Evolutionary conservation across 2,113 vertebrate genomes (phyloP).

Genomic region (Hippocampus zosterae): DNA sequence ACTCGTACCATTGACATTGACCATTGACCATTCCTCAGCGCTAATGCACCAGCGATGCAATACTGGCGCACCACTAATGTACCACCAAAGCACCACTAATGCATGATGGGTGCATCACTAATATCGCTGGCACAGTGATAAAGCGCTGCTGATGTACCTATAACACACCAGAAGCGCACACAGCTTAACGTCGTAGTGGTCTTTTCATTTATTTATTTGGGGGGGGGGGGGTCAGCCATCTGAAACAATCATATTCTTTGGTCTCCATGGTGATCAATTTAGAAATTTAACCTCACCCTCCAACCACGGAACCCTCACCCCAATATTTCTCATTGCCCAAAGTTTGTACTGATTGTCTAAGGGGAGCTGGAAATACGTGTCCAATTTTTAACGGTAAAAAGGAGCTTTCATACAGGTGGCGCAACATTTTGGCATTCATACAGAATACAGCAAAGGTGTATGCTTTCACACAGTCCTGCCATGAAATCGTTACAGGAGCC

Average conservation of each 20-base stretch:
- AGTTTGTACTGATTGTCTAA: not conserved
- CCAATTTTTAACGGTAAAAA: not conserved
- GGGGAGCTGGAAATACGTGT: not conserved
- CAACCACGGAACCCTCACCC: not conserved
- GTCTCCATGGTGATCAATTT: slow-evolving; percentile 52
- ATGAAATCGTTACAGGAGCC: not conserved
- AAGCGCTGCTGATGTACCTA: not conserved
- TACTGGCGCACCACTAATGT: not conserved
- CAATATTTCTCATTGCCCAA: slow-evolving; percentile 14
- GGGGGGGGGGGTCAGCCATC: not conserved
- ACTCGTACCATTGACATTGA: not conserved
- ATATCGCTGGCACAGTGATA: not conserved
- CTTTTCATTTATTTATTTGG: too few species aligned
- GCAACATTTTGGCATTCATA: not conserved
- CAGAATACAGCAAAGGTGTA: not conserved
- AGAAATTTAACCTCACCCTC: not conserved
- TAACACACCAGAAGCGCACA: not conserved
- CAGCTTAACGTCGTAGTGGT: not conserved
- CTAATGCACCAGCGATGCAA: too few species aligned
- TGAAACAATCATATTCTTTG: slow-evolving; percentile 61
- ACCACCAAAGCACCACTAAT: not conserved
- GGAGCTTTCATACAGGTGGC: not conserved
- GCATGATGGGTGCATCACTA: not conserved
- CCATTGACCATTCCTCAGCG: too few species aligned
- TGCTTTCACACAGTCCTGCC: not conserved